These are phyloP conservation scores for Aricia artaxerxes DNA, from an alignment of 2,888 invertebrate species.

Conservation along the genomic window DNA sequence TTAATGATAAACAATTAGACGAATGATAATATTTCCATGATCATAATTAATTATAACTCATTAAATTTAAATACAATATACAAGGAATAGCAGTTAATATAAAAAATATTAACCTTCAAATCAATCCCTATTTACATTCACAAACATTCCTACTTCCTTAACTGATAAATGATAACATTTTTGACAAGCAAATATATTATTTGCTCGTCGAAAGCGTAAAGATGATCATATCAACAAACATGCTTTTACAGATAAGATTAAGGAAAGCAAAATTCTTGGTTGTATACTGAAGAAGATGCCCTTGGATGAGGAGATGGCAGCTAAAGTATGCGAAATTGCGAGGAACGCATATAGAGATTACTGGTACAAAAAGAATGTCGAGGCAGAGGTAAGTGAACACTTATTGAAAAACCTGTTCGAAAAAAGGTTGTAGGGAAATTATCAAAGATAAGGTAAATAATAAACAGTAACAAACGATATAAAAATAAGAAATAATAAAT, in stretches of 20 bases:
- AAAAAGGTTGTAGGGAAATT: too few species aligned
- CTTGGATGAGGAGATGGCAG: constrained; percentile 62
- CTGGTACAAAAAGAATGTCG: constrained; percentile 63
- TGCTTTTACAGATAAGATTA: constrained; percentile 56
- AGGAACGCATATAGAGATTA: constrained; percentile 69
- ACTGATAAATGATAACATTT: not conserved
- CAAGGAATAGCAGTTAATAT: not conserved
- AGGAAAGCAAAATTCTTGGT: constrained; percentile 61
- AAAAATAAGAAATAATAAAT: not conserved
- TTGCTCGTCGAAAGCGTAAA: too few species aligned
- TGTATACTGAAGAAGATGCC: constrained; percentile 50
- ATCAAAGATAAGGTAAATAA: too few species aligned
- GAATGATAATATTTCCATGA: too few species aligned
- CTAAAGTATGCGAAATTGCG: constrained; percentile 61
- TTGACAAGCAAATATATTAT: too few species aligned
- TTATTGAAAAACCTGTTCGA: too few species aligned
- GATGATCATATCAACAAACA: not conserved
- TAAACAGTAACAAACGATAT: too few species aligned
- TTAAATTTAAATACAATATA: not conserved
- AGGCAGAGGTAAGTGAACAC: constrained; percentile 53
- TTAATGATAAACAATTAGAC: too few species aligned
- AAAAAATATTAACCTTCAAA: not conserved
- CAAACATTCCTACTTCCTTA: not conserved
- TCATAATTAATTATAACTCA: not conserved
- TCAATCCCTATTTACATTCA: not conserved